phyloP scores from a whole-genome alignment of 2,113 vertebrate species.

The Myocastor coypus region DNA sequence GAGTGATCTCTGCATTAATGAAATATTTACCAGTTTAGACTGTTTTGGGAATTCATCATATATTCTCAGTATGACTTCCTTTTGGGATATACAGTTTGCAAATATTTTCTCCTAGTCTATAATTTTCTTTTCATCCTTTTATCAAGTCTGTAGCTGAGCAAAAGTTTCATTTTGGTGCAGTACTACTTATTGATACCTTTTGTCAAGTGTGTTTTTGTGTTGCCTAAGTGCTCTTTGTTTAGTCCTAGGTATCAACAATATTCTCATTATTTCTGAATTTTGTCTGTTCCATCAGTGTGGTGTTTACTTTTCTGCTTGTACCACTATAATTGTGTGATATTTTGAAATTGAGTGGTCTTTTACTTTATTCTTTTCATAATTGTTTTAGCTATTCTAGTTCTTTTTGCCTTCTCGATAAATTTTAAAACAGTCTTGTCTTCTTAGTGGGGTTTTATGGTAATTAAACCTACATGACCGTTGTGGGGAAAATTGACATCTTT shows the following conservation, averaged over 20 bases:
- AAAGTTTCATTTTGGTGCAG: background rate
- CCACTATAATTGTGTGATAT: background rate
- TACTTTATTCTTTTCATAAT: background rate
- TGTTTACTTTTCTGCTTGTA: background rate
- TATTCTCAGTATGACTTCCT: background rate
- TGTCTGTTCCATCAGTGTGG: background rate
- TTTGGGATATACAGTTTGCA: background rate
- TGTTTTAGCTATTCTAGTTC: background rate
- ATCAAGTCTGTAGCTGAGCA: background rate
- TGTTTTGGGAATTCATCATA: background rate
- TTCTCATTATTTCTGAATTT: background rate
- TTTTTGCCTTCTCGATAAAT: slow-evolving; percentile 23
- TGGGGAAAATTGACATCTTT: background rate
- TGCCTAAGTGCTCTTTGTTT: background rate
- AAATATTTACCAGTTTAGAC: background rate
- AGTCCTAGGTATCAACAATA: background rate
- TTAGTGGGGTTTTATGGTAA: background rate
- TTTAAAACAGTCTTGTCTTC: background rate
- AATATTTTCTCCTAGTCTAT: background rate
- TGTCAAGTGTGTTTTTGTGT: background rate
- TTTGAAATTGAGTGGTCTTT: background rate
- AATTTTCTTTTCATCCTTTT: slow-evolving; percentile 20
- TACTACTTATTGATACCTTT: background rate
- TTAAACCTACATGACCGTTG: background rate
- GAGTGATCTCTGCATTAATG: background rate